phyloP scores from a whole-genome alignment of 2,797 vertebrate genomes.

The Urophycis tenuis region DNA sequence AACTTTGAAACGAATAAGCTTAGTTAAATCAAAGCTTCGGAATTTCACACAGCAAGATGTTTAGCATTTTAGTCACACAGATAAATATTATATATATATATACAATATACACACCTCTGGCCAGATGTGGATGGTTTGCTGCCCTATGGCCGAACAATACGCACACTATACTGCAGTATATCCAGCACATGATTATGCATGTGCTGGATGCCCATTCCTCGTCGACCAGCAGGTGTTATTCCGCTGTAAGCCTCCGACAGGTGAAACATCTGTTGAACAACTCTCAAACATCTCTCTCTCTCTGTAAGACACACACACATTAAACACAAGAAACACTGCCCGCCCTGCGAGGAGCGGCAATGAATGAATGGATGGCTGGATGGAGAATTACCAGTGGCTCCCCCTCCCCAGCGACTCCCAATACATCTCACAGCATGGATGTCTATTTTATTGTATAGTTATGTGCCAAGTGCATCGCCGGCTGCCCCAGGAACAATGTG shows the following conservation, averaged over 20 bases:
- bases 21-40: too few relatives aligned
- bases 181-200: conserved; percentile 29
- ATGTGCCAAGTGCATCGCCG: background rate
- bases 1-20: too few relatives aligned
- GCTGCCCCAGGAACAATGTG: conserved; percentile 34
- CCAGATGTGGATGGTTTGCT: too few relatives aligned
- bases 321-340: background rate
- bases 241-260: conserved; percentile 43
- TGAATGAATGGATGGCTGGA: background rate
- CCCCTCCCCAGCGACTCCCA: background rate
- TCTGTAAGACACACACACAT: background rate
- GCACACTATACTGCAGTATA: background rate
- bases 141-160: conserved; percentile 8
- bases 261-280: conserved; percentile 61
- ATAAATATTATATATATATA: background rate
- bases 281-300: conserved; percentile 50
- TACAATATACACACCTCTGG: background rate
- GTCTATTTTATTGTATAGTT: conserved; percentile 13
- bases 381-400: background rate
- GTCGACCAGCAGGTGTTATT: conserved; percentile 47
- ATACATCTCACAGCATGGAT: conserved; percentile 19
- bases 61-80: background rate
- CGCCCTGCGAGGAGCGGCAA: background rate
- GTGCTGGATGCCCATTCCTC: conserved; percentile 43
- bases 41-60: background rate